Base-by-base conservation (phyloP, 2,888 invertebrate genomes). In the Cryptocheilus praepositus region DNA sequence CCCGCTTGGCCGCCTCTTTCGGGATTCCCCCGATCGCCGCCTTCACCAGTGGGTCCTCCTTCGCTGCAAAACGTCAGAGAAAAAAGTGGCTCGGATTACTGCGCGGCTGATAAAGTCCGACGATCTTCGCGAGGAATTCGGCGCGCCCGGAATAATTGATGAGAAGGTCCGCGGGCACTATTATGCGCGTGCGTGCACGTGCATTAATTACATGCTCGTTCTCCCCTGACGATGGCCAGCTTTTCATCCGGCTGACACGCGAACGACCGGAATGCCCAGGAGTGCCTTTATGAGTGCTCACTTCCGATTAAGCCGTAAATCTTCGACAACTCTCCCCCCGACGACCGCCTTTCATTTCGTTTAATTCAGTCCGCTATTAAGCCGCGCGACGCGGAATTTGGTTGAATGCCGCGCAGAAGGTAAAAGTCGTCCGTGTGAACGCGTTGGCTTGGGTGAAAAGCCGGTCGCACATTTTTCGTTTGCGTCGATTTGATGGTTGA, bases 1-100 rank as follows among this genome's bases (percentile, higher is more conserved):
- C 98, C 59, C 95, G 91, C 22, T 93, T 91, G 15, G 93, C 90
- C 0, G 95, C 96, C 74, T 94, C 94, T 21, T 91, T 88, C 0
- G 98, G 95, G 77, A 99, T 94, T 59, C 94, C 93, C 64, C 92
- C 90, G 46, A 98, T 85, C 2, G 98, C 93, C 0, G 94, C 93
- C 51, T 91, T 90, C 0, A 98, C 96, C 77, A 98, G 91, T 67
- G 93, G 93, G 89, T 98, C 97, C 61, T 92, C 92, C 83, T 92
- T 91, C 77, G 92, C 92, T 93, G 86, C 0, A 45, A 69, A 63
- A 36, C 25, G 16, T 19, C 25, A 61, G 45, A 0, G 36, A 58
- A 46, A 61, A 58, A 52, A 15, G 59, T 36, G 8, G n/a, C 2
- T 5, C 36, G 22, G 15, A 36, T 55, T 56, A 61, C 19, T 19